These are phyloP conservation scores for Thecocarcelia acutangulata DNA, from an alignment of 2,888 invertebrate genomes.

Conservation along the genomic window DNA sequence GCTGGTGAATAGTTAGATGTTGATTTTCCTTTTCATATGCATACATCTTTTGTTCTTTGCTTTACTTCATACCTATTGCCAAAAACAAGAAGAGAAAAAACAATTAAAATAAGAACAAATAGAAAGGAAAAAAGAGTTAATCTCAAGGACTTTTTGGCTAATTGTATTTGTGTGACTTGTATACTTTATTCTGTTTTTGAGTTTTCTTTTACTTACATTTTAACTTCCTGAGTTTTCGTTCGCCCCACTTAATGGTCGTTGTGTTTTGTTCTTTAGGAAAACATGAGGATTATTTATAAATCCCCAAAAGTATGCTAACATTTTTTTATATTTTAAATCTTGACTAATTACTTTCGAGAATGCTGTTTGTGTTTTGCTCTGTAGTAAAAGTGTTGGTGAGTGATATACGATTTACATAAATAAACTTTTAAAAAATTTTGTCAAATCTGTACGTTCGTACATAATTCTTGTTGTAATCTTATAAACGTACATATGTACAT, in stretches of 20 bases:
- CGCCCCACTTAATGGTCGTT: constrained; percentile 14
- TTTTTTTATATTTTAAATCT: constrained; percentile 47
- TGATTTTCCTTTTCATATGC: constrained; percentile 25
- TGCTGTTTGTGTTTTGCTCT: constrained; percentile 7
- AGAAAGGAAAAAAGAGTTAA: constrained; percentile 70
- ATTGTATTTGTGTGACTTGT: constrained; percentile 78
- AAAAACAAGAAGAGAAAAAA: not conserved
- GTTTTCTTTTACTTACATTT: constrained; percentile 12
- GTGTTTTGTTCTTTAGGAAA: constrained; percentile 26
- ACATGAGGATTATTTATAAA: constrained; percentile 54
- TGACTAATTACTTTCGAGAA: constrained; percentile 50
- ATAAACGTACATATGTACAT: too few species aligned
- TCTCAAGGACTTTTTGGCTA: constrained; percentile 76
- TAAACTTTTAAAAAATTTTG: not conserved
- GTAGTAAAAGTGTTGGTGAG: constrained; percentile 1
- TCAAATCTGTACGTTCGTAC: not conserved
- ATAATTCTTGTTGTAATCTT: constrained; percentile 7
- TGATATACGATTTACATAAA: constrained; percentile 6
- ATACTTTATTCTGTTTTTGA: constrained; percentile 58
- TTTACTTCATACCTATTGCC: not conserved
- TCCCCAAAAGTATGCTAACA: constrained; percentile 55
- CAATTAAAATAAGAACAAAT: not conserved
- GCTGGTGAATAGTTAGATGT: constrained; percentile 57
- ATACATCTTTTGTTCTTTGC: constrained; percentile 13
- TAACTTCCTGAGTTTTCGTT: constrained; percentile 40